phyloP scores from a whole-genome alignment of 2,888 invertebrate species.

The Dexiosoma caninum region DNA sequence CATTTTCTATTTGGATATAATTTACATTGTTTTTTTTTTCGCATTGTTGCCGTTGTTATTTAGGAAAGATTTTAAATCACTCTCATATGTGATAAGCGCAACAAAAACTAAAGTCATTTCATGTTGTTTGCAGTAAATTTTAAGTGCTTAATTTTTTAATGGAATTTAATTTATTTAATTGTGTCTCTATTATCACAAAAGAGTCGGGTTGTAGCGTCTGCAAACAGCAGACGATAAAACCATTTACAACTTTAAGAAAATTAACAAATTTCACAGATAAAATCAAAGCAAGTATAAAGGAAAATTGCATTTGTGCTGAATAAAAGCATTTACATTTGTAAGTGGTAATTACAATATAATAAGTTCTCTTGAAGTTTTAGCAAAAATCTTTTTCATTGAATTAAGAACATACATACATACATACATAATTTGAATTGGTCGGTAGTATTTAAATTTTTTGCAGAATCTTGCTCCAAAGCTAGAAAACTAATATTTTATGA shows the following conservation, averaged over 20 bases:
- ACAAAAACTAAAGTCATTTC: constrained; percentile 12
- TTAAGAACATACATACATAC: background rate
- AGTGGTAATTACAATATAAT: background rate
- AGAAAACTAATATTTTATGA: no score
- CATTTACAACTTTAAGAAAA: background rate
- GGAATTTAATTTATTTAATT: constrained; percentile 61
- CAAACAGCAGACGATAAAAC: background rate
- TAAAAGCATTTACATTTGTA: background rate
- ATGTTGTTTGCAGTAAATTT: constrained; percentile 38
- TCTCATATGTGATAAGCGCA: constrained; percentile 25
- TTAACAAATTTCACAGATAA: background rate
- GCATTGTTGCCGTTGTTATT: constrained; percentile 22
- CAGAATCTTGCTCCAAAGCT: no score
- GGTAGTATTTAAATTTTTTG: no score
- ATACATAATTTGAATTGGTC: no score
- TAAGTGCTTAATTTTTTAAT: constrained; percentile 56
- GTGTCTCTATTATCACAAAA: constrained; percentile 24
- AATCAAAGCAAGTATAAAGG: background rate
- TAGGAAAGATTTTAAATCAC: constrained; percentile 38
- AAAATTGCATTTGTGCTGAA: background rate
- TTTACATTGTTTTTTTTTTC: background rate
- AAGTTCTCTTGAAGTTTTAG: background rate
- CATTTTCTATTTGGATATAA: background rate
- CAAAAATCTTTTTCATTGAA: background rate
- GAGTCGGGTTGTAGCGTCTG: background rate